A percentile compares a stretch with the other conserved stretches of the same genome.
These are phyloP conservation scores for Clavelina lepadiformis DNA, from an alignment of 23 tunicate genomes.

Conservation along the genomic window DNA sequence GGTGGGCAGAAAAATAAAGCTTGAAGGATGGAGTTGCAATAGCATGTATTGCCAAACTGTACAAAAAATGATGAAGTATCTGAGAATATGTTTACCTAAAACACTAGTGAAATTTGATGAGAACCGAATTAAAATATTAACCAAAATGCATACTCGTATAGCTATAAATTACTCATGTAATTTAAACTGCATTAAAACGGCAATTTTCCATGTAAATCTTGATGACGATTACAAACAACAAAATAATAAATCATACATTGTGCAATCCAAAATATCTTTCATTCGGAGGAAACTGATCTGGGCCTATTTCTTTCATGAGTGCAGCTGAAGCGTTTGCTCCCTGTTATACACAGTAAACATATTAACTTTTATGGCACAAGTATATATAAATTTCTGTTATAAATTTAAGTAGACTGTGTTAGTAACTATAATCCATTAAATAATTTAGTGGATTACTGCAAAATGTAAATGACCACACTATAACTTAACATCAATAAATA, in stretches of 20 bases:
- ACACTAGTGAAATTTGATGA: not conserved
- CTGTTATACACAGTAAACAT: constrained; percentile 5
- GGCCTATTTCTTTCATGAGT: constrained; percentile 71
- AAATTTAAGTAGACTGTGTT: not conserved
- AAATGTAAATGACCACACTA: not conserved
- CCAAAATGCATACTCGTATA: not conserved
- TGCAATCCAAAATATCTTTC: constrained; percentile 83
- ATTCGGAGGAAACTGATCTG: constrained; percentile 73
- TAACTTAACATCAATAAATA: too few relatives aligned
- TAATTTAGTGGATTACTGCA: not conserved
- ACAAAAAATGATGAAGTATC: constrained; percentile 11
- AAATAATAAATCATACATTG: constrained; percentile 50
- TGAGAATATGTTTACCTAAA: too few relatives aligned
- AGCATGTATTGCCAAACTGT: constrained; percentile 98
- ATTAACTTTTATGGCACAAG: not conserved
- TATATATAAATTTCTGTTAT: not conserved
- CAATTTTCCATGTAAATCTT: too few relatives aligned
- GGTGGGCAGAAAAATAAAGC: constrained; percentile 94
- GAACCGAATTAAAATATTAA: not conserved
- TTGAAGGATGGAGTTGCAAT: constrained; percentile 97
- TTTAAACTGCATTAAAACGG: too few relatives aligned
- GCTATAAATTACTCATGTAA: not conserved
- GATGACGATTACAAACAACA: not conserved
- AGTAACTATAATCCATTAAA: not conserved
- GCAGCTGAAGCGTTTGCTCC: constrained; percentile 95